Percentiles rank a stretch among this genome's conserved stretches.
Evolutionary conservation across 1,140 invertebrate genomes (phyloP).

Genomic region (Bombus waltoni): DNA sequence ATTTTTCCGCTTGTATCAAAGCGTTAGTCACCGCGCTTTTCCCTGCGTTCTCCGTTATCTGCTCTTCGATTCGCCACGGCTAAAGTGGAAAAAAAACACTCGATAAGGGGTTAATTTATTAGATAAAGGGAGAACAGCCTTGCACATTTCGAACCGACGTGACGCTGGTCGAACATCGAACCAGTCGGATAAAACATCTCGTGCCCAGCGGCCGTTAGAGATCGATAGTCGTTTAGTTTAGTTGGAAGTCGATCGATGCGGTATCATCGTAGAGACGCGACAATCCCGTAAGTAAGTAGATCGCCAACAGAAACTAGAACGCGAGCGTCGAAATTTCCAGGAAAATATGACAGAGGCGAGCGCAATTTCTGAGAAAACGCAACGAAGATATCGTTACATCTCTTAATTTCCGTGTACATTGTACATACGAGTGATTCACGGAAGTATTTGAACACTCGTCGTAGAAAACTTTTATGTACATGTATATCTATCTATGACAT

Average conservation of each 20-base stretch:
- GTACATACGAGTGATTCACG: neutral
- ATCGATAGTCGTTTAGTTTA: neutral
- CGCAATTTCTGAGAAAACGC: neutral
- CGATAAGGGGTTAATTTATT: neutral
- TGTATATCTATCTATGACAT: no score
- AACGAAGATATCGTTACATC: neutral
- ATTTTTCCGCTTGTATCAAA: neutral
- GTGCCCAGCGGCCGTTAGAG: neutral
- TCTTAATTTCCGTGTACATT: neutral
- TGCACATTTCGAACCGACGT: neutral
- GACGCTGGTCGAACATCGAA: neutral
- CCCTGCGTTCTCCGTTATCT: neutral
- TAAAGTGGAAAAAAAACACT: neutral
- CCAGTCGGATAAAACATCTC: conserved; percentile 2
- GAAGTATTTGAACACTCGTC: no score
- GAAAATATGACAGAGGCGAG: neutral
- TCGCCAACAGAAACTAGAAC: neutral
- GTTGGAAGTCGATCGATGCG: neutral
- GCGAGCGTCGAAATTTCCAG: neutral
- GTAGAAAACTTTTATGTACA: no score
- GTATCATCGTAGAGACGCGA: neutral
- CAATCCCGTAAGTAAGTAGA: neutral
- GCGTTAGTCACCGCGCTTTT: neutral
- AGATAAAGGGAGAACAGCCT: neutral
- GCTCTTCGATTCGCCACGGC: neutral